Base-by-base conservation (phyloP, 1,140 invertebrate genomes). In the Brachystomella parvula region DNA sequence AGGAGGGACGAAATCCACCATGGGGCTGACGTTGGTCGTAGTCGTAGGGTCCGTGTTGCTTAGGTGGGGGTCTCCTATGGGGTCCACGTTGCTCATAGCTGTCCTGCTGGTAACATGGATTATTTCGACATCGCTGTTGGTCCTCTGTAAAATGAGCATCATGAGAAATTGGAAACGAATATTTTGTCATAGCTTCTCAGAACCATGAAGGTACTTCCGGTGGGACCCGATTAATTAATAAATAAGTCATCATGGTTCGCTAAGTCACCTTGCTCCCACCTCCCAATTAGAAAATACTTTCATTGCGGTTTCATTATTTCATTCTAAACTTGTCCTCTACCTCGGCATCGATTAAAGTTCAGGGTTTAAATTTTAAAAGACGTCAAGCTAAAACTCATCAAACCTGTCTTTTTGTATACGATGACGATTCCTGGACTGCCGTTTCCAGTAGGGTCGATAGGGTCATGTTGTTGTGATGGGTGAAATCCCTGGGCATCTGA, bases 391-490 rank as follows among this genome's bases (percentile, higher is more conserved):
- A n/a, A n/a, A n/a, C 49, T 44, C n/a, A 44, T 12, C 17, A 35
- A 60, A 70, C 70, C 65, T 39, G n/a, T 65, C 49, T 74, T 74
- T 47, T 71, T 72, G 61, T 74, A 74, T 2, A 74, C 70, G 29
- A 74, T 74, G 28, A 74, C 73, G 21, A 74, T 71, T 19, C 73
- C 73, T 1, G 73, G 73, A 63, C 56, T 70, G 21, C 58, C 66
- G 66, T 64, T 57, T 2, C 67, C 71, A 17, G 71, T 69, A 0
- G 73, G 71, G 49, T 74, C 73, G 26, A 73, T 73, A 2, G 71
- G 71, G 32, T 73, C 71, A 32, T 49, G 28, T 33, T 61, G 31
- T 72, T 44, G 63, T 33, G 28, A 64, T 31, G 2, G 68, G 66
- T 72, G 71, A 49, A 70, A 73, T 0, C 68, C 30, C 15, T 72